A percentile compares a stretch with the other conserved stretches of the same genome.
Conservation (phyloP, 92 coral and sea anemone genomes). For the Bergia puertoricense region DNA sequence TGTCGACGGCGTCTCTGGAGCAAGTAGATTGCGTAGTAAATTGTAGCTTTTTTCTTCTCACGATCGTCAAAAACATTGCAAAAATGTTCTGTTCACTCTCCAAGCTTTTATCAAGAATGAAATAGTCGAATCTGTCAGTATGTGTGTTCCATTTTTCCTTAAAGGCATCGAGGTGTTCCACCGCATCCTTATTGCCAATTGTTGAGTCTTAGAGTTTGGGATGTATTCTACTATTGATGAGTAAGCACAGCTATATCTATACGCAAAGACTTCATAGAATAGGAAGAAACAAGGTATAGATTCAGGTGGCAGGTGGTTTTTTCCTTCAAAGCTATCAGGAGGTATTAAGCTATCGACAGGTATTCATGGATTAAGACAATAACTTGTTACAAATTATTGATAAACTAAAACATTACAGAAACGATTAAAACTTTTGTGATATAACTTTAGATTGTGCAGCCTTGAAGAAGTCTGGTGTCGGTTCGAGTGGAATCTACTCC, state of each 20-base stretch:
- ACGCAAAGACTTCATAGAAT: not conserved
- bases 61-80: not conserved
- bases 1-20: constrained; percentile 22
- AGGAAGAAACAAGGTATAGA: not conserved
- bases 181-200: not conserved
- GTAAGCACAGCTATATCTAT: not conserved
- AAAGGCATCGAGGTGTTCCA: not conserved
- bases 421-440: not conserved
- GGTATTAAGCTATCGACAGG: not conserved
- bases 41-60: constrained; percentile 14
- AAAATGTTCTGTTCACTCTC: not conserved
- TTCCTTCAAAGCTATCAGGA: not conserved
- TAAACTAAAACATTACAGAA: not conserved
- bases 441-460: not conserved
- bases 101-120: not conserved
- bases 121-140: not conserved
- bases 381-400: too few species aligned
- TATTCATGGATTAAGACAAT: not conserved
- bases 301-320: not conserved
- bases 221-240: not conserved
- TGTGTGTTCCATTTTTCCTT: not conserved
- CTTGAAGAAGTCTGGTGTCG: not conserved
- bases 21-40: constrained; percentile 25
- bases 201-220: not conserved
- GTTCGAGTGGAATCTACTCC: not conserved